Evolutionary conservation across 2,113 vertebrate genomes (phyloP).

Genomic region (Gavialis gangeticus): DNA sequence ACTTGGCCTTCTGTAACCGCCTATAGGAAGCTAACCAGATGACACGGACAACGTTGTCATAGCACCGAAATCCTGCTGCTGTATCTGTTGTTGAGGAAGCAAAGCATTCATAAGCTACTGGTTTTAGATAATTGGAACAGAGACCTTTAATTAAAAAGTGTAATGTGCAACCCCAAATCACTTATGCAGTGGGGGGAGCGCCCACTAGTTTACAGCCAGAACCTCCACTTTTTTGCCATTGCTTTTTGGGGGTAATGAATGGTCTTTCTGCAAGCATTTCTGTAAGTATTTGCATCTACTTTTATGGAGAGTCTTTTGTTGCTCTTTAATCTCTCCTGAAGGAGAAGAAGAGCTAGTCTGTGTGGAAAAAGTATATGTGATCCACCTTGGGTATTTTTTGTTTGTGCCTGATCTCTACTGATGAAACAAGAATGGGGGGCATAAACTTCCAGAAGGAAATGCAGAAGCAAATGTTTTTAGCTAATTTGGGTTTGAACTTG

Average conservation of each 20-base stretch:
- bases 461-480: neutral
- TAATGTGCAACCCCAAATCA: neutral
- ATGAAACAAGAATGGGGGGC: neutral
- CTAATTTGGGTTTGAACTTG: neutral
- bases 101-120: neutral
- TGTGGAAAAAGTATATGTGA: neutral
- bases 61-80: constrained; percentile 27
- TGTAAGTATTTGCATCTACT: neutral
- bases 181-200: neutral
- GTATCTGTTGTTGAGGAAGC: neutral
- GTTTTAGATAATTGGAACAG: constrained; percentile 27
- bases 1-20: neutral
- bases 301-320: neutral
- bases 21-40: constrained; percentile 17
- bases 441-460: neutral
- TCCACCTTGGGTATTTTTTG: neutral
- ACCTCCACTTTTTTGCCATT: neutral
- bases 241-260: neutral
- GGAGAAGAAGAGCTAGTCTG: neutral
- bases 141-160: neutral
- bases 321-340: neutral
- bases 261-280: neutral
- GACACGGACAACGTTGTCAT: constrained; percentile 17
- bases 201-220: neutral
- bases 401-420: neutral